Evolutionary conservation across 1,140 invertebrate species (phyloP), one percentile per base, ranked within the genome.

Genomic region (Tetramorium parvispinum): DNA sequence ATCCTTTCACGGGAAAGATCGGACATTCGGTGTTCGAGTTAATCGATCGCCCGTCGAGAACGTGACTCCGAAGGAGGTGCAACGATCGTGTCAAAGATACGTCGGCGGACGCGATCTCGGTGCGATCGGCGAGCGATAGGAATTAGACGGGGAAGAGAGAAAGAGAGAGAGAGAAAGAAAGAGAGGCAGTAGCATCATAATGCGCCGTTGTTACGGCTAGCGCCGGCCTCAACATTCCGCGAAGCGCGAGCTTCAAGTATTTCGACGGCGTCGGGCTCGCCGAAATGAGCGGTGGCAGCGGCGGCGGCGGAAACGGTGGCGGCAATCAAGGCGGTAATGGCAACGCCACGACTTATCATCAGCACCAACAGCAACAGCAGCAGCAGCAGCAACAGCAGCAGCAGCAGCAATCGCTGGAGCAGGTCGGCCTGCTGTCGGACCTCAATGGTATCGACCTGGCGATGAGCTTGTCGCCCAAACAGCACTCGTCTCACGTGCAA

Each of bases 381-480:
- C 93, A 92, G 18, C 93, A 94, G 13, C 93, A 92, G 13, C 93
- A 92, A n/a, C 93, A 94, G 18, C 94, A 95, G 51, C 94, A 95
- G 40, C 94, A 95, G 55, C 94, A 94, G 59, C 94, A 95, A 55
- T 93, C 90, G 2, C 89, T 95, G 86, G 95, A 95, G 43, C 95
- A 95, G 86, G 94, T 94, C 85, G 96, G 96, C 90, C 95, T 97
- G 91, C 96, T 97, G 95, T 97, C 97, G 91, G 97, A 98, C 94
- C 96, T 98, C 93, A 98, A 97, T 96, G 97, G 97, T 88, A 97
- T 97, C 92, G 97, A 98, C 95, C 96, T 98, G 96, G 98, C 98
- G 95, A 98, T 98, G 97, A 98, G 97, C 96, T 95, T 98, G 94
- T 98, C 97, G 94, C 97, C 98, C 85, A 98, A 98, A 95, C 96